Conservation (phyloP, 2,888 invertebrate species). For the Agrilus biguttatus region DNA sequence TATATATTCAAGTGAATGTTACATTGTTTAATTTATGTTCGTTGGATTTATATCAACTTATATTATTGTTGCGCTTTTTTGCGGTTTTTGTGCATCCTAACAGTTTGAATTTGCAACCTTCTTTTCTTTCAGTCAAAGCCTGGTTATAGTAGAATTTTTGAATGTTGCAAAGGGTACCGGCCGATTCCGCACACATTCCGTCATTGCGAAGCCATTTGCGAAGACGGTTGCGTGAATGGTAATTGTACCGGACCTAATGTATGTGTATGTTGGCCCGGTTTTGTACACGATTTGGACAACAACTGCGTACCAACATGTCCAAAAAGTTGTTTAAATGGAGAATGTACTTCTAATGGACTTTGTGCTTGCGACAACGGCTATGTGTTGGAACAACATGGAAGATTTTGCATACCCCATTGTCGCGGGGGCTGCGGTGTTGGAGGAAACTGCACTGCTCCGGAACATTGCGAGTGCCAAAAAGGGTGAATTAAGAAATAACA, state of each 20-base stretch:
- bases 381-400: conserved; percentile 38
- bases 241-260: conserved; percentile 48
- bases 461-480: conserved; percentile 42
- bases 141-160: conserved; percentile 47
- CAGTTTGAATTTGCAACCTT: neutral
- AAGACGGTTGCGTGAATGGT: conserved; percentile 52
- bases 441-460: conserved; percentile 38
- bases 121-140: conserved; percentile 37
- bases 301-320: conserved; percentile 52
- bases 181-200: conserved; percentile 40
- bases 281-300: conserved; percentile 35
- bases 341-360: conserved; percentile 41
- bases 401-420: conserved; percentile 48
- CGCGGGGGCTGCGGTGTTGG: conserved; percentile 36
- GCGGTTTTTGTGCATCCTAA: too few relatives aligned
- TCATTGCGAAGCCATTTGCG: conserved; percentile 48
- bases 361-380: conserved; percentile 51
- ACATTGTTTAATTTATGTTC: too few relatives aligned
- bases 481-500: conserved; percentile 24
- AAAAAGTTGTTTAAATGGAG: conserved; percentile 51
- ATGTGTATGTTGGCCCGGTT: conserved; percentile 49
- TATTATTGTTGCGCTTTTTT: too few relatives aligned
- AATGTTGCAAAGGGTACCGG: conserved; percentile 59
- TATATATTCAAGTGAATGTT: too few relatives aligned
- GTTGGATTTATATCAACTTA: too few relatives aligned